Evolutionary conservation across 2,888 invertebrate genomes (phyloP).

Genomic region (Agonum fuliginosum): DNA sequence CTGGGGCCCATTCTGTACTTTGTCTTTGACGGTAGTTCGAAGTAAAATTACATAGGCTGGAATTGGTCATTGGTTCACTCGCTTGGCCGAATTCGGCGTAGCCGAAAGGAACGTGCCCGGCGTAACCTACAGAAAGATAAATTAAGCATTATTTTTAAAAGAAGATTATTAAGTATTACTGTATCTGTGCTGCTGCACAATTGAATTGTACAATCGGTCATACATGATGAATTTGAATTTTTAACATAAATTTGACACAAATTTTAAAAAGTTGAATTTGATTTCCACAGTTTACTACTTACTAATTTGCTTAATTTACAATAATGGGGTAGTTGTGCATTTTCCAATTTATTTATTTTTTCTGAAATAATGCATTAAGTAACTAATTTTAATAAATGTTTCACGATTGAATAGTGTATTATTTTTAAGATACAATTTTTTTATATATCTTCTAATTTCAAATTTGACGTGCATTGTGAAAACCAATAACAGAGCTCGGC

Average conservation of each 20-base stretch:
- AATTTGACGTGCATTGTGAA: too few relatives aligned
- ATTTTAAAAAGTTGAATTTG: slow-evolving; percentile 8
- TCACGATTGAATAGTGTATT: too few relatives aligned
- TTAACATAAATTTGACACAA: slow-evolving; percentile 15
- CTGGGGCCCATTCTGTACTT: slow-evolving; percentile 85
- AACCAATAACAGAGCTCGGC: too few relatives aligned
- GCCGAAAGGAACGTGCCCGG: slow-evolving; percentile 81
- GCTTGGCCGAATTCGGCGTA: slow-evolving; percentile 79
- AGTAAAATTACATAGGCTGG: slow-evolving; percentile 84
- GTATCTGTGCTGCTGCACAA: slow-evolving; percentile 69
- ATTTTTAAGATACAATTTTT: too few relatives aligned
- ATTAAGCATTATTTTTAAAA: slow-evolving; percentile 10
- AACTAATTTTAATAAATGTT: too few relatives aligned
- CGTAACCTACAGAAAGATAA: slow-evolving; percentile 74
- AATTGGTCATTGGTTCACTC: slow-evolving; percentile 80
- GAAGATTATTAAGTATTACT: slow-evolving; percentile 58
- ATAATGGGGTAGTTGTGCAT: too few relatives aligned
- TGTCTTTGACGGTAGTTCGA: slow-evolving; percentile 83
- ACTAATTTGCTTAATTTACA: too few relatives aligned
- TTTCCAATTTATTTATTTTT: too few relatives aligned
- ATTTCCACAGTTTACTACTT: background rate
- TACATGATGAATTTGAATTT: slow-evolving; percentile 65
- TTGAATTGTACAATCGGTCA: slow-evolving; percentile 69
- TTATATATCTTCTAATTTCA: too few relatives aligned
- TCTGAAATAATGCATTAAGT: too few relatives aligned